These are phyloP conservation scores for Oncorhynchus tshawytscha DNA, from an alignment of 2,113 vertebrate genomes.

Conservation along the genomic window DNA sequence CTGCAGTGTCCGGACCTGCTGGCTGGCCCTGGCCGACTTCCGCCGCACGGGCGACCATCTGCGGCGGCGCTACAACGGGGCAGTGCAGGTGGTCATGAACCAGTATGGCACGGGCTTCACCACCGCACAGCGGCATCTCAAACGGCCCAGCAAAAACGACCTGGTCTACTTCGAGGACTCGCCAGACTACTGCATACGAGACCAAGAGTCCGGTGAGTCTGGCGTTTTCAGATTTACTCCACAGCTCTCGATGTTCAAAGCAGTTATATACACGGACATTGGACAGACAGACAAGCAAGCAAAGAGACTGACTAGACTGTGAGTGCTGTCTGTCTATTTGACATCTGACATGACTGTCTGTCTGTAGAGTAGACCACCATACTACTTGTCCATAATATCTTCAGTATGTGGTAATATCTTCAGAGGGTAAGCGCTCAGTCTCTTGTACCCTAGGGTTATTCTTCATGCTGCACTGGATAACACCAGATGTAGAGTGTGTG, in stretches of 20 bases:
- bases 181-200: constrained; percentile 93
- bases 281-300: too few relatives aligned
- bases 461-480: neutral
- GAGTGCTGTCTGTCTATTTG: too few relatives aligned
- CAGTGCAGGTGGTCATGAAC: constrained; percentile 93
- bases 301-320: too few relatives aligned
- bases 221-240: too few relatives aligned
- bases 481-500: neutral
- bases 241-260: too few relatives aligned
- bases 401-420: neutral
- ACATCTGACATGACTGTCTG: neutral
- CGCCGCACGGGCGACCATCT: constrained; percentile 90
- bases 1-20: constrained; percentile 90
- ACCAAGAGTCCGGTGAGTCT: constrained; percentile 80
- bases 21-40: constrained; percentile 94
- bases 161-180: constrained; percentile 95
- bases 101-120: constrained; percentile 94
- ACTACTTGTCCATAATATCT: constrained; percentile 4
- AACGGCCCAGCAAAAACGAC: constrained; percentile 89
- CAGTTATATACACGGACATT: too few relatives aligned
- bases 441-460: neutral
- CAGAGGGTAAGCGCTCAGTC: neutral
- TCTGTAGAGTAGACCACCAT: constrained; percentile 20
- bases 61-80: constrained; percentile 86
- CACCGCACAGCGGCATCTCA: constrained; percentile 82